Percentiles rank a stretch among this genome's conserved stretches.
Evolutionary conservation across 2,797 vertebrate species (phyloP).

Genomic region (Coranthus polyacanthus): DNA sequence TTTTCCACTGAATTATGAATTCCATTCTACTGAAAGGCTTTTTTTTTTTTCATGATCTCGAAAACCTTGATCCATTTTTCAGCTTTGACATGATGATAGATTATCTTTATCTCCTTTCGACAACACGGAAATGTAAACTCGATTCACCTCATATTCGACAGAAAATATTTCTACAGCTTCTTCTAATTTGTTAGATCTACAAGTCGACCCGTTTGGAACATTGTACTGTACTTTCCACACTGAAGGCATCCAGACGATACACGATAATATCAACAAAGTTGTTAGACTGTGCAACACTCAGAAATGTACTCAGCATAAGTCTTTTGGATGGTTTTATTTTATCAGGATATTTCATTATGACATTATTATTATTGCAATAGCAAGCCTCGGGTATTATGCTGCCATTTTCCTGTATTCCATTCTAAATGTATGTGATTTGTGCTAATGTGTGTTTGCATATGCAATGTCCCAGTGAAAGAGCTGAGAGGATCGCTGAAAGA

Average conservation of each 20-base stretch:
- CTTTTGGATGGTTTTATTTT: slow-evolving; percentile 9
- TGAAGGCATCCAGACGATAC: not conserved
- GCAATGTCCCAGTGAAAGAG: not conserved
- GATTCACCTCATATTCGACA: too few species aligned
- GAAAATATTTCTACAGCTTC: too few species aligned
- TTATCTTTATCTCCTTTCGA: too few species aligned
- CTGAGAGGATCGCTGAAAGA: not conserved
- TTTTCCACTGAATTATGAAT: too few species aligned
- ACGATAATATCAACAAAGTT: not conserved
- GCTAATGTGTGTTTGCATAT: slow-evolving; percentile 10
- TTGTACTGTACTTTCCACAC: not conserved
- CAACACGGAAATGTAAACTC: too few species aligned
- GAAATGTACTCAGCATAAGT: not conserved
- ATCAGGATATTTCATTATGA: not conserved
- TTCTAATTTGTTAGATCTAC: too few species aligned
- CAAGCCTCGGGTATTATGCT: not conserved
- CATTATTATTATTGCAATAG: not conserved
- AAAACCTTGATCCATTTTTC: too few species aligned
- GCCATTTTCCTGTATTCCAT: slow-evolving; percentile 3
- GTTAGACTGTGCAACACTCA: not conserved
- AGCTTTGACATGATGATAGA: too few species aligned
- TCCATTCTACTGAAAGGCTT: too few species aligned
- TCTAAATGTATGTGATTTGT: not conserved
- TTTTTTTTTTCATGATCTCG: too few species aligned
- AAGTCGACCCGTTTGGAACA: not conserved